Evolutionary conservation across 1,140 invertebrate genomes (phyloP), one percentile per base, ranked within the genome.

Genomic region (Nasonia vitripennis): DNA sequence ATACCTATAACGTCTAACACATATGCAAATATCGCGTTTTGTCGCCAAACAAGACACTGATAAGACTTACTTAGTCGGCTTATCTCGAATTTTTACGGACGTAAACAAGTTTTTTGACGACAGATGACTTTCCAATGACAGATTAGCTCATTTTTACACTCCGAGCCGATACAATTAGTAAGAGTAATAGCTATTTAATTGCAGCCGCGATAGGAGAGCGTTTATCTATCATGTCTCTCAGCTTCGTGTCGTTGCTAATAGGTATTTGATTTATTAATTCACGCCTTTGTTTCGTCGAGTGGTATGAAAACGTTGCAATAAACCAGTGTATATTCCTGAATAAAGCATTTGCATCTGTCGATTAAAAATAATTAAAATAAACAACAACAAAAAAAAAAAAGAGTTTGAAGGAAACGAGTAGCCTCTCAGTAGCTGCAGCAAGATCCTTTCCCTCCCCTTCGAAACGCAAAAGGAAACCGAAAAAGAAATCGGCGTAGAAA

Each of bases 11-110:
- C 37, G 37, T 45, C 34, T n/a, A 45, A 74, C 20, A 27, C 17
- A 5, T 23, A 27, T 17, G 70, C 23, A 77, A 3, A 68, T 27
- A 78, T 83, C 34, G n/a, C 51, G 62, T 45, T 74, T 82, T 82
- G 55, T 83, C 55, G 48, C 81, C 73, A 77, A 77, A 83, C 34
- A 41, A 62, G 78, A 67, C 27, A n/a, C 48, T 12, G 78, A 79
- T 79, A 55, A 79, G 62, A 71, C 12, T 12, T 3, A 31, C 68
- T 71, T 31, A 31, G 68, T 71, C 31, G 20, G 1, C 70, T 81
- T 81, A 81, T 82, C 80, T 45, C 10, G 34, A 20, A 17, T 74
- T n/a, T 74, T 74, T 74, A 9, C 14, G 31, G 20, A 45, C 10
- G 10, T 0, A 81, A 81, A 45, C 11, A 71, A 81, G 14, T 70